These are phyloP conservation scores for Prinia subflava DNA, from an alignment of 2,113 vertebrate genomes.

Conservation along the genomic window DNA sequence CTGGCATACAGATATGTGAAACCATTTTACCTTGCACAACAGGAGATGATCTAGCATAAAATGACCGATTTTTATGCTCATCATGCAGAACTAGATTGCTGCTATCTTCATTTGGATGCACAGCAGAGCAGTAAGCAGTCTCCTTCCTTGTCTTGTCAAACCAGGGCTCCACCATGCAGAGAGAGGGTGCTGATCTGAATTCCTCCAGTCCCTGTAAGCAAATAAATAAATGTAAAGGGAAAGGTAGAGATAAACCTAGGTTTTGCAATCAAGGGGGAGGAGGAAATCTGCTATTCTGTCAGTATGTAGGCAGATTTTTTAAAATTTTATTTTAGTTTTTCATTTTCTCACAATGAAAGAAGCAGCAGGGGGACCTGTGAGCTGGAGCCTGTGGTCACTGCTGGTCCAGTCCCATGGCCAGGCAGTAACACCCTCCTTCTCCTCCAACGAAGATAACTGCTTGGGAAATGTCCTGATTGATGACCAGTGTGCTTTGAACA, in stretches of 20 bases:
- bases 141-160: background rate
- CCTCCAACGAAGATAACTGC: background rate
- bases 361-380: background rate
- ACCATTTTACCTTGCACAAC: slow-evolving; percentile 19
- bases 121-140: background rate
- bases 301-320: background rate
- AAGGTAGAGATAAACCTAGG: background rate
- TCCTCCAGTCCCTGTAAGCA: background rate
- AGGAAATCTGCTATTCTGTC: background rate
- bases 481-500: background rate
- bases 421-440: background rate
- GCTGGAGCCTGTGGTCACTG: background rate
- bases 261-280: background rate
- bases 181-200: background rate
- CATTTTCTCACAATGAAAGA: background rate
- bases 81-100: slow-evolving; percentile 18
- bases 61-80: slow-evolving; percentile 28
- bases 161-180: background rate
- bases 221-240: background rate
- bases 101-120: background rate
- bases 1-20: background rate
- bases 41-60: slow-evolving; percentile 26
- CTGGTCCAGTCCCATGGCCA: too few species aligned
- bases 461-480: background rate
- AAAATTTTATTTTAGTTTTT: rapidly evolving